Base-by-base conservation (phyloP, 2,113 vertebrate species). In the Nipponia nippon region DNA sequence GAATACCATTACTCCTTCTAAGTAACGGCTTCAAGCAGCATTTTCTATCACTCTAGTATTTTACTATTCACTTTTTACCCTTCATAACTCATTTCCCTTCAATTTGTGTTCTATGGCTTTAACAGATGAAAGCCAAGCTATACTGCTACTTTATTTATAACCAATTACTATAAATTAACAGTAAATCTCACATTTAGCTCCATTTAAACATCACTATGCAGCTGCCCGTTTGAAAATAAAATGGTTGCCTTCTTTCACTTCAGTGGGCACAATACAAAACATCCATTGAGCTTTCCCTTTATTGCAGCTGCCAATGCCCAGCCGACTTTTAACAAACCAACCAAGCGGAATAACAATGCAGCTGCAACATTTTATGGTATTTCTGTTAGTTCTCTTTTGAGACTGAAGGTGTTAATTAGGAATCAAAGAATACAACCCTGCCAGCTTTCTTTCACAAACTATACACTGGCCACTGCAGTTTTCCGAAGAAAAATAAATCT, bases 301-400 rank as follows among this genome's bases (percentile, higher is more conserved):
- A 98, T 97, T 96, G 97, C 98, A 98, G 98, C 98, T 98, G 98
- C 98, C 98, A 98, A 95, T 97, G 98, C 98, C 98, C 98, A 98
- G 98, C 96, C 97, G 97, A 98, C 98, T 99, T 98, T 98, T 98
- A 98, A 98, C 98, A 98, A 99, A 98, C 98, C 98, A 98, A 98
- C 98, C 97, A 97, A 98, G 98, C 98, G 98, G 98, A 98, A 98
- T 98, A 98, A 99, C 98, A 98, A 98, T 98, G 98, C 98, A 98
- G 98, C 98, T 98, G 98, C 98, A 98, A 98, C 98, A 98, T 98
- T 99, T 98, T 98, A 98, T 98, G 98, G 98, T 97, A 98, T 98
- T 98, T 98, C 98, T 98, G 97, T 97, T 97, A 97, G 97, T 98
- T 97, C 97, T 98, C 98, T 98, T 98, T 98, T 98, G 97, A 98